Base-by-base conservation (phyloP, 2,113 vertebrate genomes). In the Lanius collurio region DNA sequence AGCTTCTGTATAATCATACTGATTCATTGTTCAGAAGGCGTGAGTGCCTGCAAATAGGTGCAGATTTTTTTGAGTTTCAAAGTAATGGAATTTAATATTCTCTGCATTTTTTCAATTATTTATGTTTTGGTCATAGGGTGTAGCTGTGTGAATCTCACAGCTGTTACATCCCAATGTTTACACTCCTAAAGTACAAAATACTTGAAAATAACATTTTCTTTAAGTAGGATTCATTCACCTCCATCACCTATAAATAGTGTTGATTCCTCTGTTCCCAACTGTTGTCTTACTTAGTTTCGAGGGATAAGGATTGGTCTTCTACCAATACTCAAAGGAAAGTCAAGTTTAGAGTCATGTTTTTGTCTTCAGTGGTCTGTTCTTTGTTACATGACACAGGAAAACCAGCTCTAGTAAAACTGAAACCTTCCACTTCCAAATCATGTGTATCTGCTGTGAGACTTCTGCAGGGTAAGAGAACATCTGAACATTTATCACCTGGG, bases 401-500 rank as follows among this genome's bases (percentile, higher is more conserved):
- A 30, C 6, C 47, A 46, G 42, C 11, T 69, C 15, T 30, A 23
- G 37, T 71, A 13, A 78, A 81, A 67, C 20, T 15, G 35, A 27
- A 26, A 31, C 11, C 17, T 93, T 63, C 33, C 9, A 4, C 24
- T 84, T 91, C 7, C 33, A 70, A 31, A 75, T 77, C 4, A 7
- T 6, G 0, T 63, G 67, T 42, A 17, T 60, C 33, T 0, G 0
- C 33, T 49, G 31, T 62, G 8, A 4, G 26, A 22, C 9, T 74
- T 92, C 1, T 50, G 7, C 23, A 35, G 65, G 26, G 5, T 60
- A 47, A 64, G 30, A 59, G 21, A 60, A n/a, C 6, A 11, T 33
- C 18, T 65, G 35, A 75, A 30, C n/a, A 15, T 68, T 47, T 68
- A 5, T 74, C 26, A 60, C 41, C 27, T 37, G 31, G 24, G 6